Evolutionary conservation across 2,888 invertebrate genomes (phyloP).

Genomic region (Andrena praecox): DNA sequence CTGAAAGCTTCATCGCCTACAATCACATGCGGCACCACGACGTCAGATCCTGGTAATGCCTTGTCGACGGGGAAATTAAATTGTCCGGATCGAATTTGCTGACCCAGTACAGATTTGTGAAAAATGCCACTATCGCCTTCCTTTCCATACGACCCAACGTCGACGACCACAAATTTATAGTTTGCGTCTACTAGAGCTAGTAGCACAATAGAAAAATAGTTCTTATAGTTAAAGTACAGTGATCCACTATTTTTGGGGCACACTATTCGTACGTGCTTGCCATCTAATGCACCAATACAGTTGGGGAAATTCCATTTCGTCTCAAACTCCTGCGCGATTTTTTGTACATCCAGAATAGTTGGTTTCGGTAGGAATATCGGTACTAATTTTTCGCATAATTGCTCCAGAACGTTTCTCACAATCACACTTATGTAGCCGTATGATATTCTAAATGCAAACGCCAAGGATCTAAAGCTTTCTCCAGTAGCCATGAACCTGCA

Average conservation of each 20-base stretch:
- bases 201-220: slow-evolving; percentile 19
- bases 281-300: background rate
- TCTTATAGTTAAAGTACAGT: slow-evolving; percentile 34
- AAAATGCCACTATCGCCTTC: background rate
- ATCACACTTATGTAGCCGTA: too few relatives aligned
- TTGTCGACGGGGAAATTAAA: background rate
- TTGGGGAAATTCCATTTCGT: slow-evolving; percentile 23
- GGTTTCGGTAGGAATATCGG: too few relatives aligned
- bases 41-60: too few relatives aligned
- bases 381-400: too few relatives aligned
- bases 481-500: too few relatives aligned
- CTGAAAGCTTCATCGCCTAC: too few relatives aligned
- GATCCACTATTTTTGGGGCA: slow-evolving; percentile 16
- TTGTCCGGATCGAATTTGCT: background rate
- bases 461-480: too few relatives aligned
- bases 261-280: slow-evolving; percentile 10
- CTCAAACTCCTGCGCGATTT: too few relatives aligned
- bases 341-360: too few relatives aligned
- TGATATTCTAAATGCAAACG: too few relatives aligned
- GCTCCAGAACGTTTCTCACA: too few relatives aligned
- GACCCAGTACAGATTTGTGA: background rate
- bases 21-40: too few relatives aligned
- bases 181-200: slow-evolving; percentile 33
- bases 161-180: slow-evolving; percentile 14
- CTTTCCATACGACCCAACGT: background rate